A percentile compares a stretch with the other conserved stretches of the same genome.
Evolutionary conservation across 2,888 invertebrate species (phyloP).

Genomic region (Volucella inflata): DNA sequence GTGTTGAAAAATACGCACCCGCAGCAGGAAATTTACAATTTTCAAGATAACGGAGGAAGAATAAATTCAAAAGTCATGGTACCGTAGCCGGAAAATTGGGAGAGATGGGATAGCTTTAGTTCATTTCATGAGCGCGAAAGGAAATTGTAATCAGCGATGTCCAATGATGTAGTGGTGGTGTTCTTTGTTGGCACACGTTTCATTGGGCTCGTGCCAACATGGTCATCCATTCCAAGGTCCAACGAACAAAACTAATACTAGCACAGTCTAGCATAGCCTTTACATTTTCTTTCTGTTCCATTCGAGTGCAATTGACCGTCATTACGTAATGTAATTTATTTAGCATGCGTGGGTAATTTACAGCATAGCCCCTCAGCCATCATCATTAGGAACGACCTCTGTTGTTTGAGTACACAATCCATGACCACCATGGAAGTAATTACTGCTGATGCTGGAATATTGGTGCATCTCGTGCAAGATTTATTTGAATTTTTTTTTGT

Average conservation of each 20-base stretch:
- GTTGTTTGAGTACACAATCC: constrained; percentile 20
- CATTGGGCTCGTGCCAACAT: constrained; percentile 48
- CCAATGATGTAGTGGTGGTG: neutral
- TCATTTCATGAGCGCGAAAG: constrained; percentile 21
- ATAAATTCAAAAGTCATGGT: neutral
- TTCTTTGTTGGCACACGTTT: constrained; percentile 1
- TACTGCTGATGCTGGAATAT: constrained; percentile 16
- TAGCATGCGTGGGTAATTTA: constrained; percentile 59
- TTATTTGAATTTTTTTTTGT: constrained; percentile 5
- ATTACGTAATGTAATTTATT: constrained; percentile 59
- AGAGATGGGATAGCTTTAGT: constrained; percentile 4
- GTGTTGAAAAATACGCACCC: constrained; percentile 38
- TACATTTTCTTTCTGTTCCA: constrained; percentile 5
- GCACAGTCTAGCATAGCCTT: constrained; percentile 26
- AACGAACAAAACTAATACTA: constrained; percentile 2
- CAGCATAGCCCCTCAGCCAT: constrained; percentile 23
- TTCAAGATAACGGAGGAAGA: constrained; percentile 32
- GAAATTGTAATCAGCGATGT: constrained; percentile 43
- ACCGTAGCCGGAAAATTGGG: constrained; percentile 18
- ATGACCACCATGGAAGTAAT: constrained; percentile 31
- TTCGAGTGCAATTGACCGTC: constrained; percentile 49
- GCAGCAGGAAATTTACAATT: constrained; percentile 64
- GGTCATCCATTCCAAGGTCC: constrained; percentile 9
- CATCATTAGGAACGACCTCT: constrained; percentile 1
- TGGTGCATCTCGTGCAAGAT: constrained; percentile 24